Percentiles rank a stretch among this genome's conserved stretches.
These are phyloP conservation scores for Passer domesticus DNA, from an alignment of 2,113 vertebrate genomes.

Conservation along the genomic window DNA sequence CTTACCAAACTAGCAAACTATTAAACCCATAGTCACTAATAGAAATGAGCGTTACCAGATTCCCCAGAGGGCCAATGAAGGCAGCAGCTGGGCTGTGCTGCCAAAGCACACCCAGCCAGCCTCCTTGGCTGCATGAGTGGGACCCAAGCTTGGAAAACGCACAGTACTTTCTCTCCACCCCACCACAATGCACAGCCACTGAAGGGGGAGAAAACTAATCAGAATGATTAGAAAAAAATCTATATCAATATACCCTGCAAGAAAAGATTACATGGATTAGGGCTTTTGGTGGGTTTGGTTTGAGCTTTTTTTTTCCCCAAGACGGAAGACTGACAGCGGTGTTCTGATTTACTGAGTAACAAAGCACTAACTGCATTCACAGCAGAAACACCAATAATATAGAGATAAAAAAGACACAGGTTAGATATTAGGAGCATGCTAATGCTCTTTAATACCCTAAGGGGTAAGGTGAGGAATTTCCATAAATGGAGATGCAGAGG, in stretches of 20 bases:
- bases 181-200: neutral
- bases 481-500: neutral
- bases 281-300: neutral
- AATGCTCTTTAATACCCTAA: neutral
- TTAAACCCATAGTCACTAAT: neutral
- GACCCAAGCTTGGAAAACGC: neutral
- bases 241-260: neutral
- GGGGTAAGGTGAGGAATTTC: neutral
- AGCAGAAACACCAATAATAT: neutral
- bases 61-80: neutral
- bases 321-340: neutral
- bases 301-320: neutral
- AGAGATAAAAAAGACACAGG: neutral
- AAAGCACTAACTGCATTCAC: neutral
- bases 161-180: neutral
- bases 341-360: neutral
- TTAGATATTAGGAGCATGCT: neutral
- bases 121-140: accelerated
- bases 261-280: neutral
- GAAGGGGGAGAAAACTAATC: neutral
- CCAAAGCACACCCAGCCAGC: neutral
- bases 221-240: neutral
- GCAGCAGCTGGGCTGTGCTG: neutral
- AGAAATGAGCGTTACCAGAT: neutral
- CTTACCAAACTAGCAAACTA: neutral